A percentile compares a stretch with the other conserved stretches of the same genome.
phyloP scores from a whole-genome alignment of 2,113 vertebrate species.

The Phalacrocorax brasilianus region DNA sequence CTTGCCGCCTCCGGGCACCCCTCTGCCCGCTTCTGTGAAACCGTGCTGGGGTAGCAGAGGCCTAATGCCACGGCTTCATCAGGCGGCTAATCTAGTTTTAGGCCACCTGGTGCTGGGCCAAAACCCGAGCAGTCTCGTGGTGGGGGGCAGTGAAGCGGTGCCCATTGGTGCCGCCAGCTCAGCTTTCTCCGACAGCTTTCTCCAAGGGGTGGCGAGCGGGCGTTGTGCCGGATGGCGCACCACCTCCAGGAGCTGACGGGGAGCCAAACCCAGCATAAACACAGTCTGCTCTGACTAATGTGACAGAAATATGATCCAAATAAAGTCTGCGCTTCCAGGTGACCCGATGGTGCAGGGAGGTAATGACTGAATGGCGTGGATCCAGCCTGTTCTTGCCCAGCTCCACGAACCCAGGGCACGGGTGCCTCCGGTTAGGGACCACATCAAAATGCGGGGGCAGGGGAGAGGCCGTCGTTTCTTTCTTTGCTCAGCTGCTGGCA shows the following conservation, averaged over 20 bases:
- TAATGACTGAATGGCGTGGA: background rate
- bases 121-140: fast-evolving
- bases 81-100: background rate
- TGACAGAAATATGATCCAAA: background rate
- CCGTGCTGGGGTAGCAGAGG: background rate
- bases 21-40: background rate
- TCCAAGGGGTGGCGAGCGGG: fast-evolving
- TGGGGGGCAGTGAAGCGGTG: background rate
- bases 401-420: background rate
- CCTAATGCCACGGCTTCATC: background rate
- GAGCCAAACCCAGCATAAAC: background rate
- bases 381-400: background rate
- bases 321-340: background rate
- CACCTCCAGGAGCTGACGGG: background rate
- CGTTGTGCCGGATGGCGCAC: background rate
- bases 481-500: background rate
- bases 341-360: background rate
- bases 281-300: background rate
- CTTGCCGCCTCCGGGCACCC: fast-evolving
- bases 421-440: background rate
- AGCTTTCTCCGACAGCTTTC: background rate
- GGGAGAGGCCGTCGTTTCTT: background rate
- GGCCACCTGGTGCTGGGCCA: background rate
- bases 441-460: fast-evolving
- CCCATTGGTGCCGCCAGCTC: background rate